Evolutionary conservation across 2,113 vertebrate species (phyloP), one percentile per base, ranked within the genome.

Genomic region (Puffinus mauretanicus): DNA sequence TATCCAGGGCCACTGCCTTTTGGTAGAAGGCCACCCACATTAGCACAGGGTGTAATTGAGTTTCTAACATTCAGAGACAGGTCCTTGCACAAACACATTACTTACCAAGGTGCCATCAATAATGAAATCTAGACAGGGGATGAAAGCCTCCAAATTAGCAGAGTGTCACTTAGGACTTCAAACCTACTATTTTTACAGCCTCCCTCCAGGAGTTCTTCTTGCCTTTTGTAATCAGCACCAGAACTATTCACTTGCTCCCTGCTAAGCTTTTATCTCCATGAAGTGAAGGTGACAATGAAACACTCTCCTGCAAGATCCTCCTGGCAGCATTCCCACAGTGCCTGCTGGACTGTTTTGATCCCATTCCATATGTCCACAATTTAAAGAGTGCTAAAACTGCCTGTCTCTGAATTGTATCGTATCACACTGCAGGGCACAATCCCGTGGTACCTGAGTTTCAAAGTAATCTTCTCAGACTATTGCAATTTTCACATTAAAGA

Each of bases 251-350:
- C 96, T 97, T 95, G 61, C 75, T 97, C 67, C 91, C 94, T 38
- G 61, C 97, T 97, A 97, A 95, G 90, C 92, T 96, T 97, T 98
- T 97, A 95, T 97, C 97, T 97, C 47, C 49, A 36, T 58, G 71
- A 97, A 97, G 92, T 88, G 93, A 98, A 98, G 97, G 98, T 98
- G 98, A 98, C 97, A 97, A 96, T 88, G 95, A 97, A 97, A 95
- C 88, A 86, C 92, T 96, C 93, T 93, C 86, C 85, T 71, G 24
- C 80, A 91, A 97, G 94, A 83, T 89, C 79, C 83, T 97, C 66
- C 89, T 97, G 97, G 97, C 97, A 97, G 90, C 30, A 19, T 70
- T 98, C 85, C 96, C 87, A 93, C 58, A 67, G 57, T 13, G 81
- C 72, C 95, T 96, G 89, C 91, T 97, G 96, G 70, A 95, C 78